Evolutionary conservation across 1,140 invertebrate genomes (phyloP).

Genomic region (Metopolophium dirhodum): DNA sequence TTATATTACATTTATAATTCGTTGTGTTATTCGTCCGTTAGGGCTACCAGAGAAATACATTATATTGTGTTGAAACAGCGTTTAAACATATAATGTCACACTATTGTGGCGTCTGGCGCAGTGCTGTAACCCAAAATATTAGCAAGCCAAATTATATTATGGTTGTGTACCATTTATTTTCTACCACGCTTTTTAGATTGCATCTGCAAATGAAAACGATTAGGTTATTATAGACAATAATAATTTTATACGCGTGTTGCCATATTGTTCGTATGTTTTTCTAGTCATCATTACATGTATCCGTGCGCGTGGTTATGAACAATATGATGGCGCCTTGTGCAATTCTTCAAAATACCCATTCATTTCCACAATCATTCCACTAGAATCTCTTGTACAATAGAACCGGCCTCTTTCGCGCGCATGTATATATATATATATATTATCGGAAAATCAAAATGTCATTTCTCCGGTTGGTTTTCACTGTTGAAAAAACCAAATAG

Average conservation of each 20-base stretch:
- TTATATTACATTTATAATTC: background rate
- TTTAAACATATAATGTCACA: background rate
- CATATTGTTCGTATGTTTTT: background rate
- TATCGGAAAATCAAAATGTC: constrained; percentile 4
- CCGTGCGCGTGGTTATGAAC: background rate
- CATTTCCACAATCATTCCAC: background rate
- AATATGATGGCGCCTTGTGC: background rate
- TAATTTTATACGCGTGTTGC: background rate
- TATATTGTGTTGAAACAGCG: background rate
- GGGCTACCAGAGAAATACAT: background rate
- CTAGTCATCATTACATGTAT: background rate
- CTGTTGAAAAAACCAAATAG: background rate
- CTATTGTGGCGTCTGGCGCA: background rate
- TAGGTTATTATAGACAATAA: background rate
- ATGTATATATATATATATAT: background rate
- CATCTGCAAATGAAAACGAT: background rate
- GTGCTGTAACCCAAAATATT: background rate
- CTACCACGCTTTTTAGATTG: background rate
- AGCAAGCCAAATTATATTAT: background rate
- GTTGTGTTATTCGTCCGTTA: background rate
- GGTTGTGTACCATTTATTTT: background rate
- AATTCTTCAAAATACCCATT: background rate
- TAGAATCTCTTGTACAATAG: background rate
- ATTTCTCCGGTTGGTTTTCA: background rate
- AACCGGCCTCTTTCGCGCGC: background rate